Percentiles rank a stretch among this genome's conserved stretches.
These are phyloP conservation scores for Styela plicata DNA, from an alignment of 23 tunicate genomes.

Conservation along the genomic window DNA sequence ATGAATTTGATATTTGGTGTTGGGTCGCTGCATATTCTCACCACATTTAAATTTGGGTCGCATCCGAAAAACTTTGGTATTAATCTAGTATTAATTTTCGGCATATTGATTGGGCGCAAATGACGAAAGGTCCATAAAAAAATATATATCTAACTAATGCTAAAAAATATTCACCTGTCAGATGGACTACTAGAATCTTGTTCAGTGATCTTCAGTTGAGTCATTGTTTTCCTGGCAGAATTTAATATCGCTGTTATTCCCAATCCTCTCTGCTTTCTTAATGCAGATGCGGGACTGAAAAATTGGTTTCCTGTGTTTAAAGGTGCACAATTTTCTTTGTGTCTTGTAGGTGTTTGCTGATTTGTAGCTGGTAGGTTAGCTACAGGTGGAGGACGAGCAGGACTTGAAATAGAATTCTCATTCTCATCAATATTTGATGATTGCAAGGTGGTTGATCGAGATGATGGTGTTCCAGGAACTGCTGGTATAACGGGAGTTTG, in stretches of 20 bases:
- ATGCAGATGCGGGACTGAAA: neutral
- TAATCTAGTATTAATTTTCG: too few relatives aligned
- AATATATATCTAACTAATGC: neutral
- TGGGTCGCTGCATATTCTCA: too few relatives aligned
- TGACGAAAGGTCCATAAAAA: too few relatives aligned
- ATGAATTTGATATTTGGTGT: neutral
- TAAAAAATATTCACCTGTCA: neutral
- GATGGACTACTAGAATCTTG: neutral
- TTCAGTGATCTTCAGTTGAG: neutral
- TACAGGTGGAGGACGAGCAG: neutral
- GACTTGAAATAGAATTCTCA: neutral
- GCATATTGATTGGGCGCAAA: too few relatives aligned
- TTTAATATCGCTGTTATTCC: constrained; percentile 22
- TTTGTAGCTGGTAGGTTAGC: neutral
- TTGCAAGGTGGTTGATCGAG: too few relatives aligned
- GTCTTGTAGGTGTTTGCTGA: neutral
- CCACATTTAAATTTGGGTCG: too few relatives aligned
- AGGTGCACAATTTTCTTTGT: neutral
- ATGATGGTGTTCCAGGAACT: too few relatives aligned
- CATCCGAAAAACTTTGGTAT: too few relatives aligned
- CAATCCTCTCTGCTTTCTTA: neutral
- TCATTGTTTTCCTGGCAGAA: constrained; percentile 19
- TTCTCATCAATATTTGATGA: too few relatives aligned
- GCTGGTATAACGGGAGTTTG: too few relatives aligned
- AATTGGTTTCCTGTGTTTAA: neutral